Conservation (phyloP, 1,140 invertebrate genomes). For the Meloidogyne floridensis region DNA sequence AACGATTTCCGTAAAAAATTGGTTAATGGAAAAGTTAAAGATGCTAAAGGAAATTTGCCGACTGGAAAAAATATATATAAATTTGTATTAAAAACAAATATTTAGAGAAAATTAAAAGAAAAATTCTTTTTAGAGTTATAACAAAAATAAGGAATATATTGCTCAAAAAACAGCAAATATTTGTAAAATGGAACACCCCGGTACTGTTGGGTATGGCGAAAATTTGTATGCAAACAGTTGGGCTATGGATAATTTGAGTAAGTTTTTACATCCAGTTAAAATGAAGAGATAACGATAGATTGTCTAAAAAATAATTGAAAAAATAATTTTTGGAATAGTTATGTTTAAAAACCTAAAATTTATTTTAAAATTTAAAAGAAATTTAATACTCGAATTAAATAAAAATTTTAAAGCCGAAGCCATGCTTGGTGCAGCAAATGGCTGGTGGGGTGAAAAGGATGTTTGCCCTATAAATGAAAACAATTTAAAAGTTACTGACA, state of each 20-base stretch:
- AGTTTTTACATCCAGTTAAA: not conserved
- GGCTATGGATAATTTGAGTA: not conserved
- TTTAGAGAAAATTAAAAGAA: not conserved
- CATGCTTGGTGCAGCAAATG: not conserved
- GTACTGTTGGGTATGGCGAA: not conserved
- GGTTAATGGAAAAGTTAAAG: not conserved
- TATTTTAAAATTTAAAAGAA: too few relatives aligned
- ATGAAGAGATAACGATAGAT: too few relatives aligned
- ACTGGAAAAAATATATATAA: not conserved
- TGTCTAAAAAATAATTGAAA: too few relatives aligned
- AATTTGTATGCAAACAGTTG: conserved; percentile 5
- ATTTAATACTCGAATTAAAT: too few relatives aligned
- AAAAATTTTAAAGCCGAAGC: not conserved
- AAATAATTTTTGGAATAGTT: too few relatives aligned
- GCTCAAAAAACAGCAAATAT: not conserved
- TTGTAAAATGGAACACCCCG: not conserved
- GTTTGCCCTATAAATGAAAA: not conserved
- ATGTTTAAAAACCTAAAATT: too few relatives aligned
- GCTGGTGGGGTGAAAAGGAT: not conserved
- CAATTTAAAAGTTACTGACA: conserved; percentile 10
- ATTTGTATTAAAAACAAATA: not conserved
- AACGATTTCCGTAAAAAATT: not conserved
- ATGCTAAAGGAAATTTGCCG: not conserved
- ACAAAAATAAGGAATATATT: not conserved
- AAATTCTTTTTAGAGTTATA: not conserved